A percentile compares a stretch with the other conserved stretches of the same genome.
These are phyloP conservation scores for Lonchura striata DNA, from an alignment of 2,113 vertebrate genomes.

Conservation along the genomic window DNA sequence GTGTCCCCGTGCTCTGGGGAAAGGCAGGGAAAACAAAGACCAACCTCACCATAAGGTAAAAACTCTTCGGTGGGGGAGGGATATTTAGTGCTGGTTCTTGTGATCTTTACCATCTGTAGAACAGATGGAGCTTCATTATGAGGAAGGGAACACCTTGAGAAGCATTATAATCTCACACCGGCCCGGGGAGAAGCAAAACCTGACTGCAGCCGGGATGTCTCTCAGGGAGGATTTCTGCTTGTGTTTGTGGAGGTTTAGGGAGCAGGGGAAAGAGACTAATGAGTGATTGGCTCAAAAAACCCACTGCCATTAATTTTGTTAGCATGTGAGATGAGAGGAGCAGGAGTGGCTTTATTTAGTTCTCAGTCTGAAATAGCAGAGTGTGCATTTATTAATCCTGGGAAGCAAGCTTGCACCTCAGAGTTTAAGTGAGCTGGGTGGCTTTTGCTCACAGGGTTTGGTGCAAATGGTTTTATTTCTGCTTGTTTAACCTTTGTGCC, in stretches of 20 bases:
- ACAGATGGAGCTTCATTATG: slow-evolving; percentile 69
- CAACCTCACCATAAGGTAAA: slow-evolving; percentile 53
- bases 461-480: background rate
- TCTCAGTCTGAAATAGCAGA: slow-evolving; percentile 15
- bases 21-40: slow-evolving; percentile 52
- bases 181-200: slow-evolving; percentile 46
- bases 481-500: slow-evolving; percentile 11
- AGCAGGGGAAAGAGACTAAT: slow-evolving; percentile 5
- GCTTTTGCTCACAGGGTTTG: background rate
- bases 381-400: background rate
- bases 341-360: slow-evolving; percentile 32
- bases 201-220: slow-evolving; percentile 34
- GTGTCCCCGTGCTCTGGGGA: background rate
- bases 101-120: slow-evolving; percentile 69
- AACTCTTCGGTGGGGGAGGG: slow-evolving; percentile 53
- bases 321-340: background rate
- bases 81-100: slow-evolving; percentile 63
- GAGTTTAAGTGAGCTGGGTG: background rate
- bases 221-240: background rate
- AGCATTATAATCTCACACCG: slow-evolving; percentile 62
- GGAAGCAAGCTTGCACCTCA: background rate
- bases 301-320: background rate
- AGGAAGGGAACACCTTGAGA: slow-evolving; percentile 67
- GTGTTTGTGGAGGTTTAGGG: slow-evolving; percentile 45
- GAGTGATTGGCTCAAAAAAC: background rate